Base-by-base conservation (phyloP, 2,797 vertebrate genomes). In the Hippoglossus hippoglossus region DNA sequence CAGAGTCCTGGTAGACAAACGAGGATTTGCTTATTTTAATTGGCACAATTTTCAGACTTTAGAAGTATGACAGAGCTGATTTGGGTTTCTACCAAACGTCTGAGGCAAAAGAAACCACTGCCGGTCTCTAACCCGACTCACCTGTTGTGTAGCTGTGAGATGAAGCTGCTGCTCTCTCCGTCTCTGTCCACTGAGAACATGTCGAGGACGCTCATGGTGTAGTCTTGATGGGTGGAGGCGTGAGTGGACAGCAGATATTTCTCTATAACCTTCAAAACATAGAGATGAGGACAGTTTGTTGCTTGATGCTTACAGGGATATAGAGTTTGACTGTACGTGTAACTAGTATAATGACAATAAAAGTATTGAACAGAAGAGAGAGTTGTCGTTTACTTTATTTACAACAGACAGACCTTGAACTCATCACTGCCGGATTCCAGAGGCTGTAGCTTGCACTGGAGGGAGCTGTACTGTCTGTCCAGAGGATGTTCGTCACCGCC, bases 171-270 rank as follows among this genome's bases (percentile, higher is more conserved):
- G 3, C 81, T 93, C 75, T 96, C 96, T 0, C 90, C 89, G 1
- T 94, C 91, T 77, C 94, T 91, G 66, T 96, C 94, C 78, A 97
- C 86, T 4, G 94, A 78, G 79, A 98, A 97, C 66, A 95, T 89
- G 73, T 97, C 95, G 31, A 96, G 74, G 36, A 98, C 77, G 0
- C 80, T 95, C 96, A 97, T 96, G 60, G 89, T 94, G 88, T 96
- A 98, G 81, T 95, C 94, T 0, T 4, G 70, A 77, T 98, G 97
- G 19, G 97, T 98, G 18, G 93, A 58, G 12, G 96, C 96, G 5
- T 97, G 97, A 22, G 96, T 97, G 69, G 95, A 94, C 65, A 91
- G 91, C 2, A 98, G 90, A 74, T 96, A 97, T 36, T 88, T 89
- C 34, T 95, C 94, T 52, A 98, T 87, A 58, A 96, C 80, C 97